A percentile compares a stretch with the other conserved stretches of the same genome.
phyloP scores from a whole-genome alignment of 2,797 vertebrate species.

The Pteropus rufus region DNA sequence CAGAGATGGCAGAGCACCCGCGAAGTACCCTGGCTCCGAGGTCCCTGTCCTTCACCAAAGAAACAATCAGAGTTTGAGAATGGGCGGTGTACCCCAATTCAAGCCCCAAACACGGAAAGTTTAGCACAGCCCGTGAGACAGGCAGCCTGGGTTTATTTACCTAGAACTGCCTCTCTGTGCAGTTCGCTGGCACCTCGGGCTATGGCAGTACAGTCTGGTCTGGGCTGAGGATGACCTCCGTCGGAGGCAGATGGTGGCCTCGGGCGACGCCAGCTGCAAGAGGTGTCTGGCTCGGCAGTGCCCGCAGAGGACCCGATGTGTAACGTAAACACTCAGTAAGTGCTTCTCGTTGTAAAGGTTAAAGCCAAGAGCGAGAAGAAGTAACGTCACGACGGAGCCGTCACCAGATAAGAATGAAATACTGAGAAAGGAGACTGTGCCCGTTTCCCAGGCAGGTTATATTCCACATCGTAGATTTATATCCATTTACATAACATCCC shows the following conservation, averaged over 20 bases:
- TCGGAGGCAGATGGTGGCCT: accelerated
- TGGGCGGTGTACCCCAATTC: accelerated
- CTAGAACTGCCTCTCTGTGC: not conserved
- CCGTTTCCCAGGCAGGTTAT: not conserved
- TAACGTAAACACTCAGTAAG: not conserved
- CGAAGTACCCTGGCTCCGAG: not conserved
- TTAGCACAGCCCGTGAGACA: not conserved
- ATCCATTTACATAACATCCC: not conserved
- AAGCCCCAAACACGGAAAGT: not conserved
- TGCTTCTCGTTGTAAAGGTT: not conserved
- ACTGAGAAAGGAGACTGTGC: accelerated
- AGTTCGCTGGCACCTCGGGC: not conserved
- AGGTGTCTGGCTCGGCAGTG: not conserved
- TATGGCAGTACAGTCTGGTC: not conserved
- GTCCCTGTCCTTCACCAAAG: not conserved
- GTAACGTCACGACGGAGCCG: not conserved
- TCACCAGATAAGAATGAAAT: not conserved
- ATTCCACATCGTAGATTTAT: not conserved
- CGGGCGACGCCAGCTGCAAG: not conserved
- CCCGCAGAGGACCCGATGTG: not conserved
- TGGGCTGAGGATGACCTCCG: not conserved
- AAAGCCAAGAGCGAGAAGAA: not conserved
- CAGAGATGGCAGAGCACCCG: too few relatives aligned
- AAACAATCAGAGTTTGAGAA: not conserved
- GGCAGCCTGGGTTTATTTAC: not conserved